Conservation (phyloP, 2,888 invertebrate species). For the Aphidoletes aphidimyza region DNA sequence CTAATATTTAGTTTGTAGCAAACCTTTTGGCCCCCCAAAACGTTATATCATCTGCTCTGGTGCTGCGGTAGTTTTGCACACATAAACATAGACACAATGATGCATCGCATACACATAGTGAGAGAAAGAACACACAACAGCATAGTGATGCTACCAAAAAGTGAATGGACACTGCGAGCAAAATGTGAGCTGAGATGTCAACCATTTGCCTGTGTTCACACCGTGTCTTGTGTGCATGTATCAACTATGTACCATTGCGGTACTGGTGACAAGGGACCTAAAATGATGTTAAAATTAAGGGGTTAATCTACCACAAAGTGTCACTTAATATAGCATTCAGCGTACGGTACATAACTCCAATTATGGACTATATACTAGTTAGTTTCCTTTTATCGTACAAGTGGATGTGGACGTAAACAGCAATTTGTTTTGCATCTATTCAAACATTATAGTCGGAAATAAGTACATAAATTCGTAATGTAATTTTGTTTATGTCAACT, state of each 20-base stretch:
- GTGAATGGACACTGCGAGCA: too few relatives aligned
- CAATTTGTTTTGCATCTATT: conserved; percentile 42
- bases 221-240: conserved; percentile 19
- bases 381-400: neutral
- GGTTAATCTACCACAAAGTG: conserved; percentile 41
- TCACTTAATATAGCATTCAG: conserved; percentile 36
- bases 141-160: too few relatives aligned
- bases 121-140: neutral
- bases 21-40: neutral
- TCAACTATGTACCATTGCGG: conserved; percentile 27
- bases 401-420: conserved; percentile 8
- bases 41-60: too few relatives aligned
- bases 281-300: conserved; percentile 49
- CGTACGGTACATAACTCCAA: neutral
- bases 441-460: conserved; percentile 46
- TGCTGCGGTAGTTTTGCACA: neutral
- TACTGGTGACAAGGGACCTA: conserved; percentile 40
- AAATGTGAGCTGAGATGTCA: conserved; percentile 3
- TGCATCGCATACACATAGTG: neutral
- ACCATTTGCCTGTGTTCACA: conserved; percentile 10
- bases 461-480: conserved; percentile 43
- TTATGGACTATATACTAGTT: conserved; percentile 4
- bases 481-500: conserved; percentile 50
- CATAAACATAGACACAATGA: neutral
- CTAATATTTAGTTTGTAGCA: neutral